Evolutionary conservation across 1,140 invertebrate genomes (phyloP), one percentile per base, ranked within the genome.

Genomic region (Steinernema feltiae): DNA sequence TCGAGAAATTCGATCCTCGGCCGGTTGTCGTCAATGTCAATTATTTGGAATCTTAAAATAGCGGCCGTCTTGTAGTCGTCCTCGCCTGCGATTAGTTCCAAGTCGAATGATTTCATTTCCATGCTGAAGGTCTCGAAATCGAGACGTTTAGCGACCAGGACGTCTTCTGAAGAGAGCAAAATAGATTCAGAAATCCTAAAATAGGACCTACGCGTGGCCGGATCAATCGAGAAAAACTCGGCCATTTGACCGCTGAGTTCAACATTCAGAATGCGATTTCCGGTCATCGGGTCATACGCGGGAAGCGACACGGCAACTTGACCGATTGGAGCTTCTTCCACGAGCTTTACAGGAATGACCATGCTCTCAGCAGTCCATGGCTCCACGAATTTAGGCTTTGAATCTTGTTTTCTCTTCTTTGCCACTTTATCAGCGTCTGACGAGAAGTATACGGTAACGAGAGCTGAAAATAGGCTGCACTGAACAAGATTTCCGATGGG

Each of bases 321-420:
- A 21, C 53, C 53, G 53, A 63, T 63, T 27, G 53, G 53, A 63
- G 53, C 53, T 27, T 63, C 53, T 27, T 63, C 53, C 12, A 63
- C 53, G 53, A 63, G 53, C 24, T 27, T 12, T 3, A 63, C 53
- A 3, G 53, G 53, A 63, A 63, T 15, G 24, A 63, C 24, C 2
- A 63, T 27, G 53, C 53, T 63, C 12, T 63, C 53, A 3, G 12
- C 15, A 27, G 53, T 63, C 53, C 53, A 63, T 27, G 53, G 53
- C 7, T 7, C 53, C 12, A 27, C 24, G 53, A 63, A 63, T 21
- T 17, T 3, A 27, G 53, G 53, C 53, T 63, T 63, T 27, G 53
- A 15, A 12, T 17, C 24, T 27, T 17, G 53, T 27, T 63, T 63
- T 27, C 24, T 63, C 53, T 27, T 12, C 24, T 63, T 3, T 12